Base-by-base conservation (phyloP, 2,797 vertebrate genomes). In the Sebastes variabilis region DNA sequence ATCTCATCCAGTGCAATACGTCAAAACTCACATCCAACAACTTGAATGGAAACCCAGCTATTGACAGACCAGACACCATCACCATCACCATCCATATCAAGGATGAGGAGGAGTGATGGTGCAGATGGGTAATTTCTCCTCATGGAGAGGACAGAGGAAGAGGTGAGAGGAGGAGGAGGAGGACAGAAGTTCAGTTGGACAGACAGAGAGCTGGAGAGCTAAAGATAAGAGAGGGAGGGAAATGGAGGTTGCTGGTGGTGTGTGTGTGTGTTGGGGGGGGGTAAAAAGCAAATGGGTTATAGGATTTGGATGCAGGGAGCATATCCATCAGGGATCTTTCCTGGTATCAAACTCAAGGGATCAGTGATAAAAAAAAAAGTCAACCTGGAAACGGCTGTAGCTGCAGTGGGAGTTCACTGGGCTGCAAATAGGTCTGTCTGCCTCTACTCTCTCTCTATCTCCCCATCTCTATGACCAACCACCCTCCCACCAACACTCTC, bases 311-410 rank as follows among this genome's bases (percentile, higher is more conserved):
- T 86, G 84, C 86, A 89, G 86, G 76, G 75, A 87, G 83, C 83
- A 88, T 87, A 90, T 94, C 91, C 87, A 90, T 89, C 85, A 90
- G 83, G 80, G 81, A 92, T 93, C 92, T 92, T 38, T 75, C 16
- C 86, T 75, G 76, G 30, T 94, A 95, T 95, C 91, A 92, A 72
- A 83, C 77, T 87, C 81, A 82, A 90, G 88, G 80, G 24, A 94
- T 94, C 90, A 38, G 84, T 65, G 92, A 94, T 94, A 88, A 84
- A 93, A 38, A 36, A 62, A 52, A 88, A 83, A 36, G 72, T 88
- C 85, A 66, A 93, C 90, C 89, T 94, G 93, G 91, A 93, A 92
- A 86, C 77, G 85, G 72, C 76, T 92, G 88, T 81, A 90, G 88
- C 89, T 91, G 86, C 82, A 92, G 79, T 85, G 86, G 89, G 88